These are phyloP conservation scores for Cataglyphis cursor DNA, from an alignment of 2,888 invertebrate species.

Conservation along the genomic window DNA sequence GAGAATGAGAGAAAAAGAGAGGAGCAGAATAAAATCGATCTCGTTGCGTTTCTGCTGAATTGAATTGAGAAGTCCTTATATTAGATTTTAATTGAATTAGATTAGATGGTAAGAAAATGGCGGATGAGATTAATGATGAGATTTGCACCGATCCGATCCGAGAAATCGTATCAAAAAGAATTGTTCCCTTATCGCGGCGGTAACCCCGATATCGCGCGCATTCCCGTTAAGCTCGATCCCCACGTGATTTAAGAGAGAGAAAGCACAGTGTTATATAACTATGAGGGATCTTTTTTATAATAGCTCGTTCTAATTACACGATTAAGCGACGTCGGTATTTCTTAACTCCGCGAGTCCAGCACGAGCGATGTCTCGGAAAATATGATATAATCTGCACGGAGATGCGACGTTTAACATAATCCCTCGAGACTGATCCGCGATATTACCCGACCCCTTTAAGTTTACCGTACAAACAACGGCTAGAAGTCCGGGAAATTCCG, in stretches of 20 bases:
- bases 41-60: background rate
- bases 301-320: constrained; percentile 2
- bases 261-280: constrained; percentile 12
- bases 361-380: background rate
- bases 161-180: background rate
- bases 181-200: background rate
- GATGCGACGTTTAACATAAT: constrained; percentile 35
- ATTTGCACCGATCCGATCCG: background rate
- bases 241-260: constrained; percentile 10
- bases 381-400: constrained; percentile 2
- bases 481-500: constrained; percentile 3
- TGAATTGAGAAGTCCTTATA: background rate
- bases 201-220: background rate
- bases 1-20: background rate
- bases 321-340: constrained; percentile 24
- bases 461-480: background rate
- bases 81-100: constrained; percentile 36
- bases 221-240: background rate
- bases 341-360: background rate
- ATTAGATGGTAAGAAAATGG: constrained; percentile 5
- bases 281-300: constrained; percentile 16
- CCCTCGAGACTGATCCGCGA: constrained; percentile 29
- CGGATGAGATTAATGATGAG: constrained; percentile 24
- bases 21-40: background rate
- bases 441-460: constrained; percentile 18